These are phyloP conservation scores for Loris lydekkerianus DNA, from an alignment of 2,797 vertebrate genomes.

Conservation along the genomic window DNA sequence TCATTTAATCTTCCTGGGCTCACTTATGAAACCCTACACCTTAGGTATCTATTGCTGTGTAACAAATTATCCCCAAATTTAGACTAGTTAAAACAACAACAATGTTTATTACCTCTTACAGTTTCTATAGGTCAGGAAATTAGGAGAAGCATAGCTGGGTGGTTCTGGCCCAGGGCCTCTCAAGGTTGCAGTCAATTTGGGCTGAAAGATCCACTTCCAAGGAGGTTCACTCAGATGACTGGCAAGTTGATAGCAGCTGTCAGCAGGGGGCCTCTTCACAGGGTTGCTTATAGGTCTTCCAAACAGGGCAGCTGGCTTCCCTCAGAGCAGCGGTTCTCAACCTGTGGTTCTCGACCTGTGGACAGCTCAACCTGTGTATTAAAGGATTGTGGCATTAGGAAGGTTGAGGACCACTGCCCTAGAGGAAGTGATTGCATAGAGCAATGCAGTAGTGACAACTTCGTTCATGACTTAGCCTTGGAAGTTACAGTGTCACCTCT, in stretches of 20 bases:
- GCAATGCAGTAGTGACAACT: not conserved
- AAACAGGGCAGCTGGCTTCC: not conserved
- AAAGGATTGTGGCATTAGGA: too few species aligned
- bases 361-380: too few species aligned
- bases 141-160: not conserved
- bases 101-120: not conserved
- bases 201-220: not conserved
- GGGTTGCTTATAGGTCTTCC: not conserved
- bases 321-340: not conserved
- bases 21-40: not conserved
- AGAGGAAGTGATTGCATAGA: not conserved
- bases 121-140: conserved; percentile 18
- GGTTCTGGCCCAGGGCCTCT: not conserved
- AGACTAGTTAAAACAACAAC: not conserved
- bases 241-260: not conserved
- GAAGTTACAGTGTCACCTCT: not conserved
- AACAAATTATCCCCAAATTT: conserved; percentile 20
- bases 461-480: not conserved
- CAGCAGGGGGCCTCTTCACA: not conserved
- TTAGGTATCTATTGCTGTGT: not conserved
- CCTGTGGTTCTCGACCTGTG: too few species aligned
- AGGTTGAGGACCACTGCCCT: too few species aligned
- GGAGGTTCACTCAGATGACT: not conserved
- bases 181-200: not conserved
- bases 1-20: not conserved